Evolutionary conservation across 2,888 invertebrate genomes (phyloP).

Genomic region (Drosophila mimica): DNA sequence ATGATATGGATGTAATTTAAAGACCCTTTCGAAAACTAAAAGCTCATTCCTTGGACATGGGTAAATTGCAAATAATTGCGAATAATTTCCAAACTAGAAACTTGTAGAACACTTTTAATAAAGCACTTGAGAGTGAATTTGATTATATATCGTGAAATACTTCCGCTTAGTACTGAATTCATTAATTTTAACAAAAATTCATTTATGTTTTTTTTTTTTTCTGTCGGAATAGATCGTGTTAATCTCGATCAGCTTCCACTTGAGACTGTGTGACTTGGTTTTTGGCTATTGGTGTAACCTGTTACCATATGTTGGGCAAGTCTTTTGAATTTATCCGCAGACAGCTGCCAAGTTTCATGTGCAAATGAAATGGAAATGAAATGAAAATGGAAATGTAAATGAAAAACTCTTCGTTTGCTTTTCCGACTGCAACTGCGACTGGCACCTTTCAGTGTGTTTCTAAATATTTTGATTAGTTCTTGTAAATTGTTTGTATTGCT

Average conservation of each 20-base stretch:
- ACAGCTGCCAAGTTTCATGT: slow-evolving; percentile 78
- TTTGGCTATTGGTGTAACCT: slow-evolving; percentile 51
- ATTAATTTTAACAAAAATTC: background rate
- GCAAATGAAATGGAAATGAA: slow-evolving; percentile 46
- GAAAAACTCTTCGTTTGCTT: slow-evolving; percentile 41
- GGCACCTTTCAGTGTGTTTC: slow-evolving; percentile 67
- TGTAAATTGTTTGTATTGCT: slow-evolving; percentile 68
- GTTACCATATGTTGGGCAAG: slow-evolving; percentile 50
- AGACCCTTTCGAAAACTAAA: background rate
- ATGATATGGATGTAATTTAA: background rate
- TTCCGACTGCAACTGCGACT: slow-evolving; percentile 23
- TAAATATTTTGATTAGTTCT: slow-evolving; percentile 78
- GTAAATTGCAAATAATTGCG: too few relatives aligned
- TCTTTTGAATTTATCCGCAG: slow-evolving; percentile 41
- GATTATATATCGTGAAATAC: background rate
- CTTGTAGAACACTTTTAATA: background rate
- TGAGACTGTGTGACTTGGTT: background rate
- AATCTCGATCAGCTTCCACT: background rate
- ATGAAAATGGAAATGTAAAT: slow-evolving; percentile 28
- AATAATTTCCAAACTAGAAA: too few relatives aligned
- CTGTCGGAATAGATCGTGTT: background rate
- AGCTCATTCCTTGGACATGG: too few relatives aligned
- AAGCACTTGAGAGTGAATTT: background rate
- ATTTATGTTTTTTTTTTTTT: background rate
- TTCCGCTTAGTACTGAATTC: background rate